Percentiles rank a stretch among this genome's conserved stretches.
Evolutionary conservation across 2,113 vertebrate genomes (phyloP).

Genomic region (Nothoprocta pentlandii): DNA sequence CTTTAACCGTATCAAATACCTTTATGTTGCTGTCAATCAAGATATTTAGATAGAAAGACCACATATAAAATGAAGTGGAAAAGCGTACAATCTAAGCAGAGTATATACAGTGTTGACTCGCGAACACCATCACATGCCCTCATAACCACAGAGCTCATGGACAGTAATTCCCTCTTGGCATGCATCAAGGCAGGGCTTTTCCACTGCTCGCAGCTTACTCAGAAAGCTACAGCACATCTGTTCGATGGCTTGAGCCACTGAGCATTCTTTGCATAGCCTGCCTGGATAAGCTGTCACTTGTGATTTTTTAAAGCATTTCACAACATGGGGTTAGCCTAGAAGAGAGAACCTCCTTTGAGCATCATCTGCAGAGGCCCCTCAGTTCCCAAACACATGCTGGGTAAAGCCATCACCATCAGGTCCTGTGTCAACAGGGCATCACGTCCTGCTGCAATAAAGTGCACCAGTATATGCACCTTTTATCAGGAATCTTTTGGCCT

Average conservation of each 20-base stretch:
- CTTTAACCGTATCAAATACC: neutral
- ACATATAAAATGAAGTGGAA: neutral
- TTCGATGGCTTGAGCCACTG: neutral
- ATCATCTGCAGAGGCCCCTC: neutral
- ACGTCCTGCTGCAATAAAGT: neutral
- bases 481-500: neutral
- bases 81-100: neutral
- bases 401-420: neutral
- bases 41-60: neutral
- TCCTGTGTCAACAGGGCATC: neutral
- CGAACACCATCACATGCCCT: slow-evolving; percentile 33
- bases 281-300: slow-evolving; percentile 51
- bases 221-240: slow-evolving; percentile 59
- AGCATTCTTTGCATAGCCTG: slow-evolving; percentile 54
- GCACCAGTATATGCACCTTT: neutral
- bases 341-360: slow-evolving; percentile 17
- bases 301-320: slow-evolving; percentile 63
- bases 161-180: slow-evolving; percentile 60
- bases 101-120: neutral
- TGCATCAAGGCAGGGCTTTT: slow-evolving; percentile 54
- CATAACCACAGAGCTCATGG: neutral
- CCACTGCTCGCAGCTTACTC: neutral
- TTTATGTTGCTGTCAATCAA: neutral
- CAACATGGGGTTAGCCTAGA: slow-evolving; percentile 9
- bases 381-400: neutral